These are phyloP conservation scores for Cyprinodon tularosa DNA, from an alignment of 2,113 vertebrate species.

Conservation along the genomic window DNA sequence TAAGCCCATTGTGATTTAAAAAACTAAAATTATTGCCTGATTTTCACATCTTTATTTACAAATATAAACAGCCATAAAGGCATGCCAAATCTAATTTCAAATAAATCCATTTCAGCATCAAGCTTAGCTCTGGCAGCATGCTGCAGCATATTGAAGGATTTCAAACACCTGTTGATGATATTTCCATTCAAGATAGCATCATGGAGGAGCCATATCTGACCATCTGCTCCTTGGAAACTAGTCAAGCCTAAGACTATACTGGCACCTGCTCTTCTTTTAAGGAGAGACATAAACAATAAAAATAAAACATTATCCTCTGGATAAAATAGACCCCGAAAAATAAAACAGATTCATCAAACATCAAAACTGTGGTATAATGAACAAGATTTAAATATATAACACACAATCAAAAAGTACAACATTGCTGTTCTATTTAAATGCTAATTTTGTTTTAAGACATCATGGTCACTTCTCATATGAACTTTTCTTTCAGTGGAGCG, in stretches of 20 bases:
- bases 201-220: constrained; percentile 9
- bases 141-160: constrained; percentile 7
- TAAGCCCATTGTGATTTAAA: not conserved
- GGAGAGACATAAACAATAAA: not conserved
- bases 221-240: constrained; percentile 16
- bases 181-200: constrained; percentile 52
- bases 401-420: not conserved
- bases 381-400: not conserved
- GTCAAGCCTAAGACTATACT: constrained; percentile 28
- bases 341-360: not conserved
- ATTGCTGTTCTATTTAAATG: not conserved
- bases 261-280: constrained; percentile 33
- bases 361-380: not conserved
- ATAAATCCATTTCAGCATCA: not conserved
- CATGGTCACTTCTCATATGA: not conserved
- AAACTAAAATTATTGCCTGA: not conserved
- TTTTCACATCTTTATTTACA: not conserved
- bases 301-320: not conserved
- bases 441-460: not conserved
- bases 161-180: constrained; percentile 52
- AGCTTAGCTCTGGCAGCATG: not conserved
- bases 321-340: not conserved
- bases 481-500: not conserved
- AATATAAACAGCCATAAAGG: not conserved
- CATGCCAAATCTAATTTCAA: not conserved